Evolutionary conservation across 2,797 vertebrate genomes (phyloP).

Genomic region (Argyrosomus regius): DNA sequence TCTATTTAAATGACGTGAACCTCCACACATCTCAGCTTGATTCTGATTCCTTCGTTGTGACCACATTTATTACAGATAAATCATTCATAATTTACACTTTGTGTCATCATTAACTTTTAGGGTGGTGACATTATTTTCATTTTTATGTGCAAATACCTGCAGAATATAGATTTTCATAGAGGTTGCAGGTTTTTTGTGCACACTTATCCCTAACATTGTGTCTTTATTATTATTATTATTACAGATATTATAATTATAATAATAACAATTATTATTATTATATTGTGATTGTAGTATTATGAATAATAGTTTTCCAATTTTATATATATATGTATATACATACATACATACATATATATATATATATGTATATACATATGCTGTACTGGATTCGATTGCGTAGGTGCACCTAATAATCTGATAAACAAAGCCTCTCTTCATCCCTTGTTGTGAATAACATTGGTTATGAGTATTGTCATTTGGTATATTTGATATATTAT

Average conservation of each 20-base stretch:
- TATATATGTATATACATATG: too few relatives aligned
- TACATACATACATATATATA: too few relatives aligned
- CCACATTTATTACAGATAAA: not conserved
- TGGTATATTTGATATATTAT: not conserved
- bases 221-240: not conserved
- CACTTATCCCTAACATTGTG: too few relatives aligned
- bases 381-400: not conserved
- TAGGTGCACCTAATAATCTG: not conserved
- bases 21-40: not conserved
- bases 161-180: not conserved
- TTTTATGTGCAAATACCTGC: not conserved
- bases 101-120: not conserved
- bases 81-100: not conserved
- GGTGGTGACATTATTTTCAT: not conserved
- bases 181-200: not conserved
- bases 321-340: too few relatives aligned
- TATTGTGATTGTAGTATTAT: too few relatives aligned
- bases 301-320: too few relatives aligned
- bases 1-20: not conserved
- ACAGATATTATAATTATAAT: too few relatives aligned
- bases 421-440: too few relatives aligned
- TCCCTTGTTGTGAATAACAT: not conserved
- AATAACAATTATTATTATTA: too few relatives aligned
- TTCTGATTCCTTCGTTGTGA: not conserved
- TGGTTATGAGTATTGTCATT: slow-evolving; percentile 3